A percentile compares a stretch with the other conserved stretches of the same genome.
These are phyloP conservation scores for Perodicticus potto DNA, from an alignment of 2,797 vertebrate species.

Conservation along the genomic window DNA sequence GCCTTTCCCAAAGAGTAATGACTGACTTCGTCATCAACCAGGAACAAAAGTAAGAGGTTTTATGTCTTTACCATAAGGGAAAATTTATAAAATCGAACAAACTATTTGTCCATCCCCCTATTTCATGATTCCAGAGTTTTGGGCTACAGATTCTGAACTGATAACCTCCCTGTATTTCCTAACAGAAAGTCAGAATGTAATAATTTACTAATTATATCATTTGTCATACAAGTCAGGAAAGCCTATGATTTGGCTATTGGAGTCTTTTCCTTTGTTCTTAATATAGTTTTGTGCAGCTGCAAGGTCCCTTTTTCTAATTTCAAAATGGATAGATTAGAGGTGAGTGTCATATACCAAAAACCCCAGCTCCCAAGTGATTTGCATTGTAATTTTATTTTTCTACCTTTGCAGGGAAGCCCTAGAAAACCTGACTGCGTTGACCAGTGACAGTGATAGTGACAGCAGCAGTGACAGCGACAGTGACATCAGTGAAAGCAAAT, in stretches of 20 bases:
- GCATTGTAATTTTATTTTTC: neutral
- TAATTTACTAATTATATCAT: neutral
- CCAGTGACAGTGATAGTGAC: conserved; percentile 73
- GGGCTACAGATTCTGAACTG: too few species aligned
- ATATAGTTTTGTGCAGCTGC: neutral
- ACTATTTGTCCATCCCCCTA: neutral
- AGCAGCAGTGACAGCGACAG: conserved; percentile 52
- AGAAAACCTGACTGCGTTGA: conserved; percentile 81
- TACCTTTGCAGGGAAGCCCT: conserved; percentile 85
- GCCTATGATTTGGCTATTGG: neutral
- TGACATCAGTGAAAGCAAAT: neutral
- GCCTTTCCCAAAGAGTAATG: conserved; percentile 85
- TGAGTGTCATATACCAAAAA: neutral
- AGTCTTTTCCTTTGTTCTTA: neutral
- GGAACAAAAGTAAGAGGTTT: conserved; percentile 91
- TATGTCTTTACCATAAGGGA: neutral
- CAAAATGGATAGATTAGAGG: neutral
- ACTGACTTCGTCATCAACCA: conserved; percentile 91
- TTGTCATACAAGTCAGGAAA: neutral
- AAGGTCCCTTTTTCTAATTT: neutral
- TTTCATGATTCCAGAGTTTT: neutral
- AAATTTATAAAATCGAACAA: neutral
- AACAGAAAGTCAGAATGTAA: neutral
- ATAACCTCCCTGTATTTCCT: neutral
- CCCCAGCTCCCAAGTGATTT: neutral